Evolutionary conservation across 2,113 vertebrate species (phyloP), one percentile per base, ranked within the genome.

Genomic region (Ammodytes marinus): DNA sequence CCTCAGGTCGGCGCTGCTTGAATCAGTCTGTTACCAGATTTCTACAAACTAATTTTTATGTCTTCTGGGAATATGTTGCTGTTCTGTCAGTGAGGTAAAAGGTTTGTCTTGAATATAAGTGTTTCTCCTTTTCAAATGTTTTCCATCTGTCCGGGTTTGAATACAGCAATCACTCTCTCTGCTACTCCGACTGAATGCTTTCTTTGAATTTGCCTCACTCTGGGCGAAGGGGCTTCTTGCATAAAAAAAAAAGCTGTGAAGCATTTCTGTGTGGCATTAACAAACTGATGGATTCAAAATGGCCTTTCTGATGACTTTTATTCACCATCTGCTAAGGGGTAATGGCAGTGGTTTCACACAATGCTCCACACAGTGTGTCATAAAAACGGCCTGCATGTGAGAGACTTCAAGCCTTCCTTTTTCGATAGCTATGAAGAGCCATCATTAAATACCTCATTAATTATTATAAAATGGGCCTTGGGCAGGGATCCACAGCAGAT

Each of bases 381-480:
- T 72, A 74, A 65, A 80, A 37, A 37, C 9, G 10, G 40, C 9
- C 45, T 15, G 13, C 58, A 10, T 49, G 43, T 74, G 15, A 37
- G 53, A 73, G 49, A 50, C 14, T 53, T 46, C 69, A 27, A 39
- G 19, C 8, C 19, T 69, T 73, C 35, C 27, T 8, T 46, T 5
- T 45, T 43, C 71, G 65, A 66, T n/a, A 54, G 47, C 27, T 52
- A 17, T 58, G 35, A 52, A 80, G 72, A 66, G 49, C 58, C 47
- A 75, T 70, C 46, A 69, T 89, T 77, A 74, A 83, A 58, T 59
- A 69, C 76, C 80, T 85, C 75, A 86, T 90, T 88, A 90, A 80
- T 27, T 27, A 77, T 83, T 59, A 77, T 82, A 50, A 76, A 63
- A 74, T 69, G 54, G 60, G 52, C 53, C n/a, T 53, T 8, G 67